Conservation (phyloP, 2,797 vertebrate genomes). For the Hemibagrus guttatus region DNA sequence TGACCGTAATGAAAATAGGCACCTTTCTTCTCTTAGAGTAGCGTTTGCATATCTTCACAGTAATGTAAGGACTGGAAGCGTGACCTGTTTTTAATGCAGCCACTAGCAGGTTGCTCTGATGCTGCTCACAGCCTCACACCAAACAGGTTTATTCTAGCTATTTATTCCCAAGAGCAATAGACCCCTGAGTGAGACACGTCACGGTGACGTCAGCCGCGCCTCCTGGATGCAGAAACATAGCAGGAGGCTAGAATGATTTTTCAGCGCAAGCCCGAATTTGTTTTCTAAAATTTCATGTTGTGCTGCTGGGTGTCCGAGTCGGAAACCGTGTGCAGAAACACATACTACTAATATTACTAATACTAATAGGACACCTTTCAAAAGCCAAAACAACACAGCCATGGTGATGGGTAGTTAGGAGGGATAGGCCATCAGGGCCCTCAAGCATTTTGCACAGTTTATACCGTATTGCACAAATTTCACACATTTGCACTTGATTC, state of each 20-base stretch:
- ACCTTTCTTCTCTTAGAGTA: not conserved
- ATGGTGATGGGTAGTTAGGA: not conserved
- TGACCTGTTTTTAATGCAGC: conserved; percentile 28
- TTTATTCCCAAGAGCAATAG: not conserved
- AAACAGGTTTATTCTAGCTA: conserved; percentile 4
- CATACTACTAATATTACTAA: no score
- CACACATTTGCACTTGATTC: no score
- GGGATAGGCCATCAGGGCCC: not conserved
- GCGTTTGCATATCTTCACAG: conserved; percentile 10
- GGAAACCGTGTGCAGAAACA: not conserved
- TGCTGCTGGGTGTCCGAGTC: not conserved
- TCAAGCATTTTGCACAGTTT: no score
- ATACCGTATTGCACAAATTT: no score
- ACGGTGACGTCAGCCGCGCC: not conserved
- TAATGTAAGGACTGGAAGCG: conserved; percentile 17
- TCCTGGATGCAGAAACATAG: not conserved
- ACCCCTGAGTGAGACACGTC: not conserved
- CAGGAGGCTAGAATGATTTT: not conserved
- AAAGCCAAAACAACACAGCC: not conserved
- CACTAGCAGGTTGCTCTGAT: not conserved
- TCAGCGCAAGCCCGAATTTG: not conserved
- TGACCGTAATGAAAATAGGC: not conserved
- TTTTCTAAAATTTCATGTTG: not conserved
- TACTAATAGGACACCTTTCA: not conserved
- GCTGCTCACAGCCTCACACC: not conserved